phyloP scores from a whole-genome alignment of 2,797 vertebrate genomes.

The Darevskia nairensis region DNA sequence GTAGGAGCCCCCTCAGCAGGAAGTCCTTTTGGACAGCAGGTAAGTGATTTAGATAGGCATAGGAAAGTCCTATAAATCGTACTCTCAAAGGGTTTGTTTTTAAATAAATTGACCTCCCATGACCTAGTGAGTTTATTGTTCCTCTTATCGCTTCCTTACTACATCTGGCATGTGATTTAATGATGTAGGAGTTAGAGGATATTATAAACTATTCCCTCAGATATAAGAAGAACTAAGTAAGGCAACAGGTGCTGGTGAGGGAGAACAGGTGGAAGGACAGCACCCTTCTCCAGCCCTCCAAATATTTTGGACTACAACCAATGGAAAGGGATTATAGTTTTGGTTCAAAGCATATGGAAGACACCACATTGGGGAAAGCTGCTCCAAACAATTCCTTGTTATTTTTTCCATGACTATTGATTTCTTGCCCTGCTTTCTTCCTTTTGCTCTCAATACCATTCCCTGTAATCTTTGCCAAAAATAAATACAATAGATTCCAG shows the following conservation, averaged over 20 bases:
- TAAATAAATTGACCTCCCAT: not conserved
- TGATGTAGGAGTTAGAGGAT: not conserved
- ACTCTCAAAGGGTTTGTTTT: not conserved
- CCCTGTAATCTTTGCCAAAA: not conserved
- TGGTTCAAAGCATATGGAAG: too few relatives aligned
- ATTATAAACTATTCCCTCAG: not conserved
- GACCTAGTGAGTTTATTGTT: not conserved
- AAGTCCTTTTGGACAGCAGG: constrained; percentile 91
- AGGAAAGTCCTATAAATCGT: constrained; percentile 19
- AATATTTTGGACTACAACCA: too few relatives aligned
- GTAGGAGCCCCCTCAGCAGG: constrained; percentile 86
- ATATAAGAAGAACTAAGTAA: not conserved
- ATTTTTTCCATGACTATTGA: not conserved
- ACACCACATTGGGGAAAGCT: too few relatives aligned
- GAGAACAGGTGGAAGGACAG: not conserved
- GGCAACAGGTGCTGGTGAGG: not conserved
- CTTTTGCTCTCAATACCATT: not conserved
- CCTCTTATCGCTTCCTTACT: not conserved
- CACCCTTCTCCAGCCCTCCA: not conserved
- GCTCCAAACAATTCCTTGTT: not conserved
- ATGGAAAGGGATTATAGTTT: too few relatives aligned
- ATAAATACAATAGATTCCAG: not conserved
- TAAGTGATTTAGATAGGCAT: constrained; percentile 72
- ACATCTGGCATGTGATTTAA: not conserved
- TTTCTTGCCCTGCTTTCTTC: not conserved